Evolutionary conservation across 2,113 vertebrate genomes (phyloP), one percentile per base, ranked within the genome.

Genomic region (Pycnonotus jocosus): DNA sequence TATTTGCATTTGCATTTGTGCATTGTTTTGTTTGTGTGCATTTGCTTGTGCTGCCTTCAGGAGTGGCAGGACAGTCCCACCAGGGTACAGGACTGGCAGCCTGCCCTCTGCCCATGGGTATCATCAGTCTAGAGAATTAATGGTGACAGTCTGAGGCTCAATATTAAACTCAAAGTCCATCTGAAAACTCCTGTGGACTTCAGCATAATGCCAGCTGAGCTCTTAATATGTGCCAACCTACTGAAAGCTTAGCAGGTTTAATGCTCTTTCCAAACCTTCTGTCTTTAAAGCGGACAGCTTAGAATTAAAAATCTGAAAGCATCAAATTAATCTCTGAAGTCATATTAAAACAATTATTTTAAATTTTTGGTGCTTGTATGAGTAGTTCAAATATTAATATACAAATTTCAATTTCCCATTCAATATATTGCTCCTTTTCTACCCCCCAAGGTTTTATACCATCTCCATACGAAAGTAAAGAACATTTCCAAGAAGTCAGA

Each of bases 381-480:
- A 40, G 3, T 25, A 81, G 6, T 78, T 84, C 24, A 78, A 57
- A 30, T 65, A 31, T 20, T 64, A 80, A 64, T 33, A 47, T 17
- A 76, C 2, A 37, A 40, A 65, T 70, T 70, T 53, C 31, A 42
- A 21, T 53, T 77, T 65, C 21, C 81, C 10, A 31, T 66, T 79
- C 42, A 92, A 80, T 35, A 37, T 28, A 33, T 48, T 73, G 18
- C 11, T 84, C 22, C 24, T 93, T 89, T 70, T 70, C 47, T 38
- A 1, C 2, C 4, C 21, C 18, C 2, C 3, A 93, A 98, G 98
- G 98, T 99, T 93, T 95, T 99, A 57, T 98, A 98, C 76, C 98
- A 99, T 80, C 98, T 99, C 65, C 98, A 99, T 92, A 98, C 93
- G 16, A 99, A 99, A 93, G 98, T 99, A 94, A 99, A 98, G 97